Evolutionary conservation across 2,113 vertebrate species (phyloP).

Genomic region (Diphyllodes magnificus): DNA sequence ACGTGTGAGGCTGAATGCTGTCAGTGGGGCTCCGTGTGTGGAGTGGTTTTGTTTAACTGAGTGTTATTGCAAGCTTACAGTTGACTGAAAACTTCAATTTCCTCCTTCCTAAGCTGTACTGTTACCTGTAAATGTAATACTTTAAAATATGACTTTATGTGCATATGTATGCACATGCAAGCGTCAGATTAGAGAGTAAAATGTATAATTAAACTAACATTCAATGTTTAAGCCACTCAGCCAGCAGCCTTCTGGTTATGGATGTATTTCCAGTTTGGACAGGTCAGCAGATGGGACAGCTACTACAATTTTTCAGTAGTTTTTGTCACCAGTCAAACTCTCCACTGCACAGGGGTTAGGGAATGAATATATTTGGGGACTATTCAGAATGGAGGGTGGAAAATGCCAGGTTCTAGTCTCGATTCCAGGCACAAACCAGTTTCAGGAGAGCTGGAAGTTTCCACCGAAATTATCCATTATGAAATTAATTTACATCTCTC

Average conservation of each 20-base stretch:
- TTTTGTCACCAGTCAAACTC: background rate
- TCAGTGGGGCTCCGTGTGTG: background rate
- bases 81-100: background rate
- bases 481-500: conserved; percentile 28
- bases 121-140: background rate
- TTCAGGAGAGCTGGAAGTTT: conserved; percentile 16
- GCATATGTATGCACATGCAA: background rate
- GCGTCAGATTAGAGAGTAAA: background rate
- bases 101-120: background rate
- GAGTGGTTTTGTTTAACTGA: background rate
- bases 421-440: background rate
- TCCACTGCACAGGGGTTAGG: background rate
- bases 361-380: background rate
- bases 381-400: background rate
- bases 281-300: background rate
- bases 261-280: background rate
- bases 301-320: background rate
- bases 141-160: background rate
- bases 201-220: background rate
- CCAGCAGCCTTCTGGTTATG: background rate
- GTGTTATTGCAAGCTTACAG: background rate
- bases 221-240: background rate
- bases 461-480: background rate
- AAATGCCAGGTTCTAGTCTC: background rate
- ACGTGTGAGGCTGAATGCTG: background rate